A percentile compares a stretch with the other conserved stretches of the same genome.
Conservation (phyloP, 2,888 invertebrate genomes). For the Neoscelio sp. region DNA sequence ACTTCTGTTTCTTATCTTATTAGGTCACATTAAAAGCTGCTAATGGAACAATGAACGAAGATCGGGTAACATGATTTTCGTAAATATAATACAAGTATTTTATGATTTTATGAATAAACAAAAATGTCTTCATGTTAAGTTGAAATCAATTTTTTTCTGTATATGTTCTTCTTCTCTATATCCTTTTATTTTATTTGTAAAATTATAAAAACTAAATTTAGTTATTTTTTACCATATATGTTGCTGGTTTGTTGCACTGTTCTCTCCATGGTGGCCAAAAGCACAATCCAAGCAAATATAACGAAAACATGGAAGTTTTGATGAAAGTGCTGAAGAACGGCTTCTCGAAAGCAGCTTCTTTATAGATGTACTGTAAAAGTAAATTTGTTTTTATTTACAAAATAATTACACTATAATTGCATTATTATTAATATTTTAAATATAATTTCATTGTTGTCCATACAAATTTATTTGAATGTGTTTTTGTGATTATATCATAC, state of each 20-base stretch:
- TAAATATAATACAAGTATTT: slow-evolving; percentile 18
- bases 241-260: slow-evolving; percentile 89
- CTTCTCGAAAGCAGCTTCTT: slow-evolving; percentile 93
- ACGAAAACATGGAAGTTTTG: slow-evolving; percentile 96
- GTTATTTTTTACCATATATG: slow-evolving; percentile 87
- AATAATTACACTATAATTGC: too few species aligned
- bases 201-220: slow-evolving; percentile 14
- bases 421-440: too few species aligned
- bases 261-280: slow-evolving; percentile 96
- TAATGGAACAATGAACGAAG: slow-evolving; percentile 20
- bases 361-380: slow-evolving; percentile 90
- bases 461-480: slow-evolving; percentile 6
- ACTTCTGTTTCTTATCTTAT: slow-evolving; percentile 40
- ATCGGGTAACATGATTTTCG: slow-evolving; percentile 31
- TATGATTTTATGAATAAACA: too few species aligned
- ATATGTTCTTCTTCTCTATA: too few species aligned
- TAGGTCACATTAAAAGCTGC: slow-evolving; percentile 35
- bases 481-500: too few species aligned
- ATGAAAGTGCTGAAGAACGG: slow-evolving; percentile 98
- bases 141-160: too few species aligned
- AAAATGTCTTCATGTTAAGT: too few species aligned
- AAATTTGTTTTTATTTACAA: too few species aligned
- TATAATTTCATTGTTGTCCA: too few species aligned
- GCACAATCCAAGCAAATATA: slow-evolving; percentile 95
- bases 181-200: background rate